Conservation (phyloP, 2,797 vertebrate species). For the Pangasius djambal region DNA sequence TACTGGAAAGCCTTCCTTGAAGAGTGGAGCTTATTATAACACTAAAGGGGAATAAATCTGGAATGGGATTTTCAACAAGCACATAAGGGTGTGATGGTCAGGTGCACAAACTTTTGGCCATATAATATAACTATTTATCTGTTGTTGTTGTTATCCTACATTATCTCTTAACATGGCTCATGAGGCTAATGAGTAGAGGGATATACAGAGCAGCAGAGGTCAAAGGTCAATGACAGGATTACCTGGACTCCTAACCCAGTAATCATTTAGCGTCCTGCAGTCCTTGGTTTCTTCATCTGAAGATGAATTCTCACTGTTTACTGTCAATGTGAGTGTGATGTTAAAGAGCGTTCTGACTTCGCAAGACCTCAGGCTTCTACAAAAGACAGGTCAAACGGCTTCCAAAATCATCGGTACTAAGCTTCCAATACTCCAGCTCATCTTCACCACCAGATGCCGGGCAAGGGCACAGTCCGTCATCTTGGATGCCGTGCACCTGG, state of each 20-base stretch:
- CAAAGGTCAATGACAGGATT: neutral
- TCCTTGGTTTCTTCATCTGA: neutral
- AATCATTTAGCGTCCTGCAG: neutral
- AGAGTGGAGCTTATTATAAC: neutral
- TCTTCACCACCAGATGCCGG: neutral
- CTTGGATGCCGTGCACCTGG: neutral
- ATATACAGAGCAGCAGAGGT: neutral
- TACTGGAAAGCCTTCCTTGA: neutral
- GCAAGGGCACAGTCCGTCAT: neutral
- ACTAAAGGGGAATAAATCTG: neutral
- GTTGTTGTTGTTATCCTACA: neutral
- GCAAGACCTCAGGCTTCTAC: neutral
- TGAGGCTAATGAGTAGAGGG: neutral
- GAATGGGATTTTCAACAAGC: neutral
- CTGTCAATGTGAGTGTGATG: neutral
- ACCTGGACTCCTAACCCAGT: neutral
- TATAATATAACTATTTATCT: neutral
- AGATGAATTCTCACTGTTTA: neutral
- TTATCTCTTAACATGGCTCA: neutral
- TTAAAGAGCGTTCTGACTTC: neutral
- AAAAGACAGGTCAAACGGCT: neutral
- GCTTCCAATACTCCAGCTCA: neutral
- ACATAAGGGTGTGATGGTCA: neutral
- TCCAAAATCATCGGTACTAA: neutral
- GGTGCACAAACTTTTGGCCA: neutral